Base-by-base conservation (phyloP, 2,113 vertebrate species). In the Eira barbara region DNA sequence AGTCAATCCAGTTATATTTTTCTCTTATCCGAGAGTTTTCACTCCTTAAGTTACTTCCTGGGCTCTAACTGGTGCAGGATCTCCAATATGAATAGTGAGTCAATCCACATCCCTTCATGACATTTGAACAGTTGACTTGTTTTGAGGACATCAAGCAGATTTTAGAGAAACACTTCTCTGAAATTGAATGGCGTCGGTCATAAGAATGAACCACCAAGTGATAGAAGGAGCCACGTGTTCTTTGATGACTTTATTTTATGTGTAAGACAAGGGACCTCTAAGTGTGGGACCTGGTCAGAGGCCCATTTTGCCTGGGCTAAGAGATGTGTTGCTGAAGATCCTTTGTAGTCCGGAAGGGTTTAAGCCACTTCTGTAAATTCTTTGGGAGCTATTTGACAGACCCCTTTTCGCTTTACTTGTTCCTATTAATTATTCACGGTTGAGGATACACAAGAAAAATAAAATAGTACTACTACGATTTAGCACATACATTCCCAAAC, bases 1-100 rank as follows among this genome's bases (percentile, higher is more conserved):
- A 92, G 49, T 91, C 85, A 93, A 79, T 57, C 27, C 36, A 84
- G 71, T 96, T 79, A 55, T 34, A 39, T 91, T 91, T 69, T 95
- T 92, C 39, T 55, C 73, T 83, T 91, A 21, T 20, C 36, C 84
- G 52, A 65, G 42, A 80, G n/a, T 94, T 92, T 73, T 55, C n/a
- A 61, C 25, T 92, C 61, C 42, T 87, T 95, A 91, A 86, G 85
- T 91, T 69, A 80, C 49, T 9, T 27, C n/a, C 45, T 87, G 6
- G 36, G 88, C 61, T 92, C 79, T 52, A 81, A 89, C 27, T 57
- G 79, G 79, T 34, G 10, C 89, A 45, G 18, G 27, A 34, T 86
- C n/a, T 39, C 42, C 36, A 74, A 57, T 57, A 57, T 52, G 9
- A 10, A 18, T 36, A 71, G 25, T 29, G 42, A 87, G 29, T 74